Percentiles rank a stretch among this genome's conserved stretches.
phyloP scores from a whole-genome alignment of 2,888 invertebrate genomes.

The Pachycephus smyrnensis region DNA sequence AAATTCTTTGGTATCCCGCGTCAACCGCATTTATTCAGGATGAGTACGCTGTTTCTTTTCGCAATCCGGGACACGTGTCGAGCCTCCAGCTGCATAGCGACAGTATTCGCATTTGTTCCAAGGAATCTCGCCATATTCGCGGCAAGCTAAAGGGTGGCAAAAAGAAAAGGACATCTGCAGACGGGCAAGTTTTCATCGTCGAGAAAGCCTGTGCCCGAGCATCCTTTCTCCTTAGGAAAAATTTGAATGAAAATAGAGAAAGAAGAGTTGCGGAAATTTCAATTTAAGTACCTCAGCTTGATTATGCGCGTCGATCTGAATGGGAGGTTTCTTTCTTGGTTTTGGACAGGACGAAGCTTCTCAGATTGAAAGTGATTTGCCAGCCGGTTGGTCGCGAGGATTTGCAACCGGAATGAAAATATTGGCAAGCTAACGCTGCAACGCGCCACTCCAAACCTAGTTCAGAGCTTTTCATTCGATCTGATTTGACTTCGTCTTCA shows the following conservation, averaged over 20 bases:
- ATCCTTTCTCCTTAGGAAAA: constrained; percentile 26
- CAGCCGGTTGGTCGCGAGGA: constrained; percentile 17
- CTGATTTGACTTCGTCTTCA: background rate
- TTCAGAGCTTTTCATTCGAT: background rate
- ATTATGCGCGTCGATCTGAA: constrained; percentile 24
- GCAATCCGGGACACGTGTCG: background rate
- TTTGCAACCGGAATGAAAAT: constrained; percentile 27
- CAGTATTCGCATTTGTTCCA: background rate
- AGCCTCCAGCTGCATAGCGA: background rate
- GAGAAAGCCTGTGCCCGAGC: background rate
- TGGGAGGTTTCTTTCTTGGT: background rate
- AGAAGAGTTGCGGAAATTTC: constrained; percentile 25
- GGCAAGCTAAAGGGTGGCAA: background rate
- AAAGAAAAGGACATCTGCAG: background rate
- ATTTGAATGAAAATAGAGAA: constrained; percentile 22
- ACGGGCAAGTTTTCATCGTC: background rate
- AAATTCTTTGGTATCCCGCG: background rate
- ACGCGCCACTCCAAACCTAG: background rate
- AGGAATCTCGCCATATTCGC: background rate
- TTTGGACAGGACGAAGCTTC: background rate
- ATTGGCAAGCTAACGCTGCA: constrained; percentile 12
- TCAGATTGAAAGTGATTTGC: constrained; percentile 23
- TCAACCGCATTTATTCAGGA: background rate
- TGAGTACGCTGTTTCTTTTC: background rate
- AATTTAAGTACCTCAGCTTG: constrained; percentile 20